Conservation (phyloP, 2,113 vertebrate genomes). For the Hyperopisus bebe region DNA sequence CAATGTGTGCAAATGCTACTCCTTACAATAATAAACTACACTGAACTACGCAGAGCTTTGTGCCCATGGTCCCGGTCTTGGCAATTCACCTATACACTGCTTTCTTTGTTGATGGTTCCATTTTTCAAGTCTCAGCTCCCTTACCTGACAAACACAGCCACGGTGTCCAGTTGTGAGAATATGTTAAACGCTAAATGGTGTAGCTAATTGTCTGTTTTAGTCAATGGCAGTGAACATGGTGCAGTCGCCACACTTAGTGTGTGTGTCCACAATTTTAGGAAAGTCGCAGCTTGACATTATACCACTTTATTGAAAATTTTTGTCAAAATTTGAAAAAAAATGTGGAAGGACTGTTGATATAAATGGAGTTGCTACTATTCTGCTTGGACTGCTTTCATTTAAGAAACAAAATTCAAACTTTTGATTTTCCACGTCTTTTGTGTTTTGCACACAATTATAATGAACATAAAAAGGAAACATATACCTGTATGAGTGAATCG, state of each 20-base stretch:
- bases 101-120: background rate
- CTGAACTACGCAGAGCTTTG: slow-evolving; percentile 21
- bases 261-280: slow-evolving; percentile 25
- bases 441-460: background rate
- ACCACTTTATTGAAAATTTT: slow-evolving; percentile 45
- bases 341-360: slow-evolving; percentile 40
- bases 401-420: background rate
- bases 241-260: slow-evolving; percentile 41
- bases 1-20: background rate
- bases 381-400: slow-evolving; percentile 14
- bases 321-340: slow-evolving; percentile 52
- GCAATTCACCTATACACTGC: slow-evolving; percentile 50
- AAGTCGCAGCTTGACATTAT: slow-evolving; percentile 46
- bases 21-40: background rate
- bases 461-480: background rate
- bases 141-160: slow-evolving; percentile 47
- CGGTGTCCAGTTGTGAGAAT: slow-evolving; percentile 38
- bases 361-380: slow-evolving; percentile 44
- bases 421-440: background rate
- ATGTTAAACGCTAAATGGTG: slow-evolving; percentile 33
- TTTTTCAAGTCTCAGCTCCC: slow-evolving; percentile 54
- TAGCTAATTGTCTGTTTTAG: slow-evolving; percentile 56
- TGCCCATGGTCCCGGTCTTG: slow-evolving; percentile 33
- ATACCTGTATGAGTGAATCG: background rate
- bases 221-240: slow-evolving; percentile 47